Base-by-base conservation (phyloP, 1,140 invertebrate species). In the Drosophila mojavensis region DNA sequence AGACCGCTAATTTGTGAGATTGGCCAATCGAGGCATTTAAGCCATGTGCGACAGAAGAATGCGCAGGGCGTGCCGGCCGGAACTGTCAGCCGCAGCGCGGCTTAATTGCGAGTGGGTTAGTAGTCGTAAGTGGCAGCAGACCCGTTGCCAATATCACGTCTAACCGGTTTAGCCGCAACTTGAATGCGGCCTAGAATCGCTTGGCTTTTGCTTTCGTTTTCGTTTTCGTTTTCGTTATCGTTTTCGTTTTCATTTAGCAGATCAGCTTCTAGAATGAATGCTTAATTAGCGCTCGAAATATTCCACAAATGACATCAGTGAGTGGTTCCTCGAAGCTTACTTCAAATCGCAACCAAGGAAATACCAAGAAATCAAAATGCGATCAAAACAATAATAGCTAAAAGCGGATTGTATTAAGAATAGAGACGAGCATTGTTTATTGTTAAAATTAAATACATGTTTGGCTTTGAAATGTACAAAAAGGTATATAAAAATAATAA, bases 141-240 rank as follows among this genome's bases (percentile, higher is more conserved):
- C 51, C 2, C 7, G 24, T 30, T 47, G 10, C 45, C 28, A 43
- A 39, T 63, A 69, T 83, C 75, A 39, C 33, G 79, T 59, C 55
- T 7, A 82, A 88, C 82, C 79, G 82, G 82, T 86, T 88, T 43
- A 20, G 26, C n/a, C 41, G n/a, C 17, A 30, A 36, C 41, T 59
- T 51, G 43, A 70, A 63, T 56, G 58, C 68, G 81, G 77, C 73
- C 82, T 67, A 85, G 61, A 48, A 30, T 55, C 5, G 15, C 43
- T 47, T 47, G 24, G 11, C 10, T 50, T 41, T 51, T 59, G 62
- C 64, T 65, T 74, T 60, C 67, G 79, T 41, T 83, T 83, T 83
- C 83, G 55, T 74, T 65, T 74, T 60, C 67, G 79, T 41, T 83
- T 83, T 83, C 83, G 55, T 74, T 88, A 79, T 83, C 83, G 55